Evolutionary conservation across 2,113 vertebrate species (phyloP).

Genomic region (Microtus oregoni): DNA sequence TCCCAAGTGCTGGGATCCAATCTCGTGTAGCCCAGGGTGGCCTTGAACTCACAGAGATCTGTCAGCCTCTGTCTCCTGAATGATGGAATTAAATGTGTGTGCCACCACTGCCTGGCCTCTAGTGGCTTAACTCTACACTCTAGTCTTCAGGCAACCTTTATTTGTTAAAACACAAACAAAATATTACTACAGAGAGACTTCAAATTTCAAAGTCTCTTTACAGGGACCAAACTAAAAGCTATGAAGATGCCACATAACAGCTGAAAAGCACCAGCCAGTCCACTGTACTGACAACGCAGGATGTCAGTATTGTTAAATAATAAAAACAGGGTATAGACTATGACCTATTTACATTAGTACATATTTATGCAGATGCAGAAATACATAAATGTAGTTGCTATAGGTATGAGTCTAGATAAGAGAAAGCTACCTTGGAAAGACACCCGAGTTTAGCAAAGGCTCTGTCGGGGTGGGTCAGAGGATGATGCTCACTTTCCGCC

Average conservation of each 20-base stretch:
- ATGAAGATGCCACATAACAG: neutral
- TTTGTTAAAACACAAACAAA: no score
- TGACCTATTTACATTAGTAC: slow-evolving; percentile 6
- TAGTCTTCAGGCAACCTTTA: no score
- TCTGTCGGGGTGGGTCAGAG: neutral
- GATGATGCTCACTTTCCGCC: neutral
- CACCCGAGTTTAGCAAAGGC: slow-evolving; percentile 35
- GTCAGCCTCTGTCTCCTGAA: no score
- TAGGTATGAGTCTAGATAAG: neutral
- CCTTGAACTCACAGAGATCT: no score
- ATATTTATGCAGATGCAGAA: neutral
- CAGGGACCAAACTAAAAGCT: slow-evolving; percentile 44
- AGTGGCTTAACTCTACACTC: no score
- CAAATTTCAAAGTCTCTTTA: slow-evolving; percentile 51
- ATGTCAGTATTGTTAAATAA: neutral
- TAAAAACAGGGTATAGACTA: slow-evolving; percentile 29
- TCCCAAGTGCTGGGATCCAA: no score
- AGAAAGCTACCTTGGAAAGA: neutral
- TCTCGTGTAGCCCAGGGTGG: no score
- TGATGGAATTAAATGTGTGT: no score
- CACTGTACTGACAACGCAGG: neutral
- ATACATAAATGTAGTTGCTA: neutral
- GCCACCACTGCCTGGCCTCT: no score
- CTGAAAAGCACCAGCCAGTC: slow-evolving; percentile 9
- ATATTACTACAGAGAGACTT: neutral